Conservation (phyloP, 2,113 vertebrate genomes). For the Calypte anna region DNA sequence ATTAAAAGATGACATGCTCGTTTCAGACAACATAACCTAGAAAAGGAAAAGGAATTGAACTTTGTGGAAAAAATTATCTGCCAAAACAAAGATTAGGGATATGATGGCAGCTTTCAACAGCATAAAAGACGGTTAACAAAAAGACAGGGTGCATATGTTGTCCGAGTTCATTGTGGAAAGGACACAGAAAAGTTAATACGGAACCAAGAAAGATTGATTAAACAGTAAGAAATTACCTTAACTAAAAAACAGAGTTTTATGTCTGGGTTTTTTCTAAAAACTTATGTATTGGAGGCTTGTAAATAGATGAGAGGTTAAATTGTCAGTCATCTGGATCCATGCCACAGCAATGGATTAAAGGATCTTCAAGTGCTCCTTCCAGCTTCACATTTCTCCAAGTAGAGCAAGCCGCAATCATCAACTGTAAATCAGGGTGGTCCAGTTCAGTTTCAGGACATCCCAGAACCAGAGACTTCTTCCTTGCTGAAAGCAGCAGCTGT, state of each 20-base stretch:
- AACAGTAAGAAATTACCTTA: not conserved
- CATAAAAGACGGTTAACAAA: not conserved
- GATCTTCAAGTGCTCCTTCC: not conserved
- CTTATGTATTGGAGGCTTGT: not conserved
- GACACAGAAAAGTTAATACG: not conserved
- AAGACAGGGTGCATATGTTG: not conserved
- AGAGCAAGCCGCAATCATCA: not conserved
- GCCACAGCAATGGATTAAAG: slow-evolving; percentile 3
- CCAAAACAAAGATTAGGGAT: not conserved
- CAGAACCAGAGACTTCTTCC: not conserved
- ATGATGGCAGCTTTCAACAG: not conserved
- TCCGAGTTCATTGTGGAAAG: not conserved
- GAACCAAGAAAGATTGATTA: not conserved
- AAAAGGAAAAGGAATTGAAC: not conserved
- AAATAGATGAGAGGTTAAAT: not conserved
- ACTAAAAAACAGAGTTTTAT: not conserved
- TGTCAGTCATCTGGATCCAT: not conserved
- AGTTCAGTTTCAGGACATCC: not conserved
- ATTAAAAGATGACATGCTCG: not conserved
- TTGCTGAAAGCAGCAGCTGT: not conserved
- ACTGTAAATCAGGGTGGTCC: not conserved
- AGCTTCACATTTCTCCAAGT: not conserved
- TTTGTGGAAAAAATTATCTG: not conserved
- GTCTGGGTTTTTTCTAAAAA: not conserved
- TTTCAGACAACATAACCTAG: not conserved